A percentile compares a stretch with the other conserved stretches of the same genome.
phyloP scores from a whole-genome alignment of 2,888 invertebrate genomes.

The Lasioglossum marginatum region DNA sequence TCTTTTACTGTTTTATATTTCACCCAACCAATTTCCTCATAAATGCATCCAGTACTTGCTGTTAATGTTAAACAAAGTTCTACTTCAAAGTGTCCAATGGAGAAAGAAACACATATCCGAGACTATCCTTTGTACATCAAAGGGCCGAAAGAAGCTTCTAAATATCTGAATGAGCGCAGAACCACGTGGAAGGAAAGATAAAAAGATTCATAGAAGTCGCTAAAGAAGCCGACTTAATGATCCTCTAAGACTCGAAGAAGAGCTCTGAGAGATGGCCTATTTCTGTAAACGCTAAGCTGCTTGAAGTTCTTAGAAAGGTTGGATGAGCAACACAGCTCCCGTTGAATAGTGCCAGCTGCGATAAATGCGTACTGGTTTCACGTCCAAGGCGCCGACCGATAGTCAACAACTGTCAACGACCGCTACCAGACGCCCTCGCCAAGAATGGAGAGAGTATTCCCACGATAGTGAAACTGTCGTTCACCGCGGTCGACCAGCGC shows the following conservation, averaged over 20 bases:
- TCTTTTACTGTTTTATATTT: no score
- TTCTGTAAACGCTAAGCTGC: not conserved
- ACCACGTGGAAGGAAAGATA: not conserved
- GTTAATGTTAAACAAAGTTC: not conserved
- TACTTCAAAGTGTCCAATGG: not conserved
- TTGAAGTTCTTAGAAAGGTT: constrained; percentile 47
- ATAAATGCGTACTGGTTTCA: constrained; percentile 46
- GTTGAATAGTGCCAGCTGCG: constrained; percentile 19
- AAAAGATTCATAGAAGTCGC: not conserved
- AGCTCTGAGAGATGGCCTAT: not conserved
- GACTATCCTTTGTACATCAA: no score
- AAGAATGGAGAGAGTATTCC: constrained; percentile 31
- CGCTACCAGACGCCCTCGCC: constrained; percentile 33
- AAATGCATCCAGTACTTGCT: no score
- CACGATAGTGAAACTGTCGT: constrained; percentile 28
- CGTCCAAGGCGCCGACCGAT: constrained; percentile 47
- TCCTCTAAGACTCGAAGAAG: not conserved
- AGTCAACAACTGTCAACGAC: constrained; percentile 44
- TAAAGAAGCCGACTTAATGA: not conserved
- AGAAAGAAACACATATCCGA: not conserved
- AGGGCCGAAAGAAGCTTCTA: not conserved
- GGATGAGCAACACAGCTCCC: constrained; percentile 27
- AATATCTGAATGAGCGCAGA: not conserved
- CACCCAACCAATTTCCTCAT: no score
- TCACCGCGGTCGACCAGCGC: not conserved